Base-by-base conservation (phyloP, 2,888 invertebrate species). In the Amorpha juglandis region DNA sequence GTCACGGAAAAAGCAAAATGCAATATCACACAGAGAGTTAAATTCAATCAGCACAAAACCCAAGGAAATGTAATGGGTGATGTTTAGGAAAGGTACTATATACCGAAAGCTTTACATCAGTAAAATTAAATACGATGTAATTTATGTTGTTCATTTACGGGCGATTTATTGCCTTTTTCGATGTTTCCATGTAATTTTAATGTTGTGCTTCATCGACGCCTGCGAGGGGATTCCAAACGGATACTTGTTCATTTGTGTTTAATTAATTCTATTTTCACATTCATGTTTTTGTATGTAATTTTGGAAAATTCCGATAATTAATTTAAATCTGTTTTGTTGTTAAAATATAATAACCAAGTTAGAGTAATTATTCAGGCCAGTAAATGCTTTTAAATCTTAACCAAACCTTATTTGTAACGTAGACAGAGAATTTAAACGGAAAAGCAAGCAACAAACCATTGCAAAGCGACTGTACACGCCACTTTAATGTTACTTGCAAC, bases 111-210 rank as follows among this genome's bases (percentile, higher is more conserved):
- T 38, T 42, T 58, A 58, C 58, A 16, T 58, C 12, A 19, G 19
- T 42, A 19, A 55, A 38, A 42, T 58, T 42, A 58, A 42, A 19
- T 58, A 58, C 58, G 38, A 33, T 50, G 35, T 63, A 33, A 63
- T 63, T 63, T 48, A 45, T 50, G 48, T 63, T 48, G 16, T 63
- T 63, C 35, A 48, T 63, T 63, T 63, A 38, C 12, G 38, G 7
- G 0, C 19, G 19, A 38, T 38, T 12, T 52, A 52, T 38, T 11
- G 21, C 58, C 58, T 19, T 16, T 55, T 19, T 16, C 19, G 42
- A 38, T 55, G 58, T 6, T 19, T 19, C 42, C 38, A 42, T 42
- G 42, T 42, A 19, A 19, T 21, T 42, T 58, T 12, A 42, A 12
- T 58, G 42, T 58, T 12, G 11, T 42, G 58, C 19, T 58, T 16